Base-by-base conservation (phyloP, 2,888 invertebrate genomes). In the Matsumyia berberina region DNA sequence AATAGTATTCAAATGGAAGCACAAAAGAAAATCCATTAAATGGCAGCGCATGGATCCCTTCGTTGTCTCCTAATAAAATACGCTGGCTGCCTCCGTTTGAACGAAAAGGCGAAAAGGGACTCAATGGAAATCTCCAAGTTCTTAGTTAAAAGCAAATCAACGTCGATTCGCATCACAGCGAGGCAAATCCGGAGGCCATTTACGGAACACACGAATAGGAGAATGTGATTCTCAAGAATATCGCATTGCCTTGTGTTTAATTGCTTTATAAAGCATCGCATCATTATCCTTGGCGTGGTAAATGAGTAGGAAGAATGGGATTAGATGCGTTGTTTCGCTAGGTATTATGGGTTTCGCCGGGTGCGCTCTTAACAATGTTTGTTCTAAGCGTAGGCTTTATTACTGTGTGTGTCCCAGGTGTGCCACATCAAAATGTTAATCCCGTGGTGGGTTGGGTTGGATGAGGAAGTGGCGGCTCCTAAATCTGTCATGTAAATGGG, bases 201-300 rank as follows among this genome's bases (percentile, higher is more conserved):
- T 69, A 69, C 67, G 46, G 39, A 69, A 81, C 80, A 81, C 62
- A 70, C 53, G 42, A 64, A 69, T 58, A 39, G 31, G 33, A 62
- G 39, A 57, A 64, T 76, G 69, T 62, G 74, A 51, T 39, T 70
- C 55, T 57, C 69, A 57, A 76, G 57, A 42, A 81, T 76, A 76
- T 62, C 62, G 33, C 69, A 55, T 66, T 73, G 73, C 42, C 12
- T 58, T 55, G 66, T 58, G 66, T 57, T 76, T 81, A 81, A 81
- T 81, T 76, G 81, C 81, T 81, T 76, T 64, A 70, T 42, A 76
- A 74, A 81, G 80, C 67, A 53, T 67, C 80, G 37, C 67, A 55
- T 69, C 67, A 80, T 60, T 74, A 80, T 69, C 74, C 55, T n/a
- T 57, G 51, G 42, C 39, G 24, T 12, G 42, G 69, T 62, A 64